These are phyloP conservation scores for Apteryx owenii DNA, from an alignment of 2,113 vertebrate species.

Conservation along the genomic window DNA sequence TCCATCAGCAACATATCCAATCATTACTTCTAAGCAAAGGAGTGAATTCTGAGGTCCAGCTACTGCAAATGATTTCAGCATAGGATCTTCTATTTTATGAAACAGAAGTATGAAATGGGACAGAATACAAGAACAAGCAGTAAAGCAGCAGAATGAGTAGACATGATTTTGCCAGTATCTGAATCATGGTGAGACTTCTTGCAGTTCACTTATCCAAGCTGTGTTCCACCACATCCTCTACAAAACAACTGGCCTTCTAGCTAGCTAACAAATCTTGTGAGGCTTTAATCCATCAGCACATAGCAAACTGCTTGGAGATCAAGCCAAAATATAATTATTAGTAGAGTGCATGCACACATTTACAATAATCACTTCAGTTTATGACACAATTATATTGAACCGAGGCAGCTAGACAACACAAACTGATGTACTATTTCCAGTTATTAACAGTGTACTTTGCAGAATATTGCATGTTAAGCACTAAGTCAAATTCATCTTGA, in stretches of 20 bases:
- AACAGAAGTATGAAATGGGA: not conserved
- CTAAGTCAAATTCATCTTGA: not conserved
- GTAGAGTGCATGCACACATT: not conserved
- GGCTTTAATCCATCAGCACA: not conserved
- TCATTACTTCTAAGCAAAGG: not conserved
- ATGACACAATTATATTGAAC: not conserved
- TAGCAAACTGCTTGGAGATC: not conserved
- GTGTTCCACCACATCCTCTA: not conserved
- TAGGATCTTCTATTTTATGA: not conserved
- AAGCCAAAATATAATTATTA: conserved; percentile 8
- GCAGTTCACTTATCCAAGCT: not conserved
- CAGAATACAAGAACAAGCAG: not conserved
- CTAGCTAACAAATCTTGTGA: not conserved
- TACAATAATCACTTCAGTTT: not conserved
- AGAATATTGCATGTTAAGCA: not conserved
- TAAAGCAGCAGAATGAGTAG: not conserved
- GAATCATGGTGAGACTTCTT: not conserved
- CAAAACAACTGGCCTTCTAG: not conserved
- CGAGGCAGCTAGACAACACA: not conserved
- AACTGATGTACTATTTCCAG: not conserved
- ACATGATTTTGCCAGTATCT: not conserved
- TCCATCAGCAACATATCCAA: not conserved
- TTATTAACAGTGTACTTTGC: not conserved
- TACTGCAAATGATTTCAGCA: not conserved
- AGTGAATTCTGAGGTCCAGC: not conserved